phyloP scores from a whole-genome alignment of 2,113 vertebrate genomes.

The Cranoglanis bouderius region DNA sequence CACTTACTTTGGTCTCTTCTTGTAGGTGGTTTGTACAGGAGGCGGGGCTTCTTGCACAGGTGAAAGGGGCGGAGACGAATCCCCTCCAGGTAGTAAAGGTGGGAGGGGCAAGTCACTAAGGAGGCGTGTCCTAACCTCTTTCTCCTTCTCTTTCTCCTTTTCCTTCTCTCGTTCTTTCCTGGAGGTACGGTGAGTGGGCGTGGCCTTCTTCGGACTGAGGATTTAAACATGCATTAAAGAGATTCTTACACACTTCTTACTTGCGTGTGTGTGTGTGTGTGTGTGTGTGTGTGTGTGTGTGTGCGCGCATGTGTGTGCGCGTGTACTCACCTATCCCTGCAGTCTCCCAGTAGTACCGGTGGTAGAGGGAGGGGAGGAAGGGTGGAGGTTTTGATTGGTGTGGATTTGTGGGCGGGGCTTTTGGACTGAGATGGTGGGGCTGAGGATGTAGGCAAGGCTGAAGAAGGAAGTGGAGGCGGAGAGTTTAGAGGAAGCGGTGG shows the following conservation, averaged over 20 bases:
- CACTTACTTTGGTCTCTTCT: conserved; percentile 99
- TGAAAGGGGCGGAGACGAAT: conserved; percentile 89
- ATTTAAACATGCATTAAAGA: background rate
- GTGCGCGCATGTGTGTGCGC: background rate
- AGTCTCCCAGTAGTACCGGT: conserved; percentile 87
- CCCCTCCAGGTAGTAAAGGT: conserved; percentile 85
- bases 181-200: conserved; percentile 79
- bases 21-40: conserved; percentile 82
- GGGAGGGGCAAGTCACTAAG: conserved; percentile 94
- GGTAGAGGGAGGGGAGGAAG: conserved; percentile 92
- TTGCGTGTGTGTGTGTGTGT: conserved; percentile 1
- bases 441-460: conserved; percentile 67
- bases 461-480: conserved; percentile 66
- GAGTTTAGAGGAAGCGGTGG: conserved; percentile 57
- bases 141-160: conserved; percentile 67
- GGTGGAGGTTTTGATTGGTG: conserved; percentile 91
- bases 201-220: conserved; percentile 87
- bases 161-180: conserved; percentile 86
- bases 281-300: background rate
- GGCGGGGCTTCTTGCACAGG: conserved; percentile 82
- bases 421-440: conserved; percentile 64
- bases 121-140: conserved; percentile 86
- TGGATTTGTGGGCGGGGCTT: conserved; percentile 79
- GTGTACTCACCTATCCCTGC: conserved; percentile 87
- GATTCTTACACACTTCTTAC: background rate